These are phyloP conservation scores for Parnassius apollo DNA, from an alignment of 2,888 invertebrate species.

Conservation along the genomic window DNA sequence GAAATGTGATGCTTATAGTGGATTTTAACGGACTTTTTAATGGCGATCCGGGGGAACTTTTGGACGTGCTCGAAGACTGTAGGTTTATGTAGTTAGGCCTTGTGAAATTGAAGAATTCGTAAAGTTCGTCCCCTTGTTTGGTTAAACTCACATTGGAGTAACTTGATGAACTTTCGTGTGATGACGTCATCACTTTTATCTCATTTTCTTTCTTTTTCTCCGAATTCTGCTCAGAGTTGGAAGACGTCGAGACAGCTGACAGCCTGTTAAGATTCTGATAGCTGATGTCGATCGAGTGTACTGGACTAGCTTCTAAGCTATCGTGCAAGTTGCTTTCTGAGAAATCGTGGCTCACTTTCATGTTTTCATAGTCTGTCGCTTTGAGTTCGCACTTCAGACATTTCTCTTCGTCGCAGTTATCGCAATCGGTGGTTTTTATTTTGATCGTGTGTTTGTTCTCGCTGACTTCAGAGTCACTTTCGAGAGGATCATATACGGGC, in stretches of 20 bases:
- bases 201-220: constrained; percentile 46
- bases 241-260: constrained; percentile 69
- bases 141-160: constrained; percentile 63
- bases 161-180: constrained; percentile 71
- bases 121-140: constrained; percentile 58
- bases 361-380: constrained; percentile 60
- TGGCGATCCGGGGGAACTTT: constrained; percentile 67
- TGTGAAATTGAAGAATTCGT: constrained; percentile 65
- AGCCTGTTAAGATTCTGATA: constrained; percentile 75
- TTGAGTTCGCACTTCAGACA: constrained; percentile 71
- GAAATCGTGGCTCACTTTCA: constrained; percentile 40
- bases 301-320: constrained; percentile 59
- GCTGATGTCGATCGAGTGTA: constrained; percentile 70
- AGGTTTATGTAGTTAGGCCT: constrained; percentile 74
- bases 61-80: constrained; percentile 68
- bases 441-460: constrained; percentile 69
- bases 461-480: constrained; percentile 69
- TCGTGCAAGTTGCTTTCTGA: constrained; percentile 43
- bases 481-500: constrained; percentile 65
- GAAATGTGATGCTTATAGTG: constrained; percentile 87
- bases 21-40: constrained; percentile 83
- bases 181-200: constrained; percentile 69
- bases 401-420: constrained; percentile 59
- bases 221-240: constrained; percentile 56
- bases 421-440: constrained; percentile 54